Evolutionary conservation across 2,888 invertebrate species (phyloP).

Genomic region (Scaptomyza cyrtandrae): DNA sequence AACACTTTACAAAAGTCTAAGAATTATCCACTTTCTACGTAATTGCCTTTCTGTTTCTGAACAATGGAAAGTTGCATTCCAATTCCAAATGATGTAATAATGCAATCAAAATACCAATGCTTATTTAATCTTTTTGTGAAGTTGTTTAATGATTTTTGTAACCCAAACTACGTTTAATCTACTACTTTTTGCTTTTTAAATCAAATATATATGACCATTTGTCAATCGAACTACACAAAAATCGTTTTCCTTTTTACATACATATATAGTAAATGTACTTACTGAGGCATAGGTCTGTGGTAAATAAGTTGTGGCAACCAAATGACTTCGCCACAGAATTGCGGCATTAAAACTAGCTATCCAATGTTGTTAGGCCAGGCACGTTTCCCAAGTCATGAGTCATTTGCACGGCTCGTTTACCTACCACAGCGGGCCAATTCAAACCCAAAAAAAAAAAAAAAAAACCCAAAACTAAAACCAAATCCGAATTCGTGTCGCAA

Average conservation of each 20-base stretch:
- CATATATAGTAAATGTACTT: no score
- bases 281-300: background rate
- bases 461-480: conserved; percentile 13
- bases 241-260: no score
- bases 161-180: no score
- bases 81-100: no score
- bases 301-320: conserved; percentile 1
- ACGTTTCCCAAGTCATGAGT: conserved; percentile 25
- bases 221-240: background rate
- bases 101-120: background rate
- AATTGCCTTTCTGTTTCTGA: background rate
- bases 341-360: background rate
- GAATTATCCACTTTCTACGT: background rate
- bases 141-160: background rate
- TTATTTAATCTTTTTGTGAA: background rate
- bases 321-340: background rate
- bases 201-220: background rate
- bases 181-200: background rate
- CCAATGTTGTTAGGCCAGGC: conserved; percentile 15
- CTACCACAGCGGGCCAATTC: conserved; percentile 20
- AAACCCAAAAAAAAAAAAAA: background rate
- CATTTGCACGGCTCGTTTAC: conserved; percentile 25
- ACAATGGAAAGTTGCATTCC: no score
- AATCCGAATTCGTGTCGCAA: conserved; percentile 12
- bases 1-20: conserved; percentile 4